Evolutionary conservation across 2,888 invertebrate genomes (phyloP), one percentile per base, ranked within the genome.

Genomic region (Cantharis rustica): DNA sequence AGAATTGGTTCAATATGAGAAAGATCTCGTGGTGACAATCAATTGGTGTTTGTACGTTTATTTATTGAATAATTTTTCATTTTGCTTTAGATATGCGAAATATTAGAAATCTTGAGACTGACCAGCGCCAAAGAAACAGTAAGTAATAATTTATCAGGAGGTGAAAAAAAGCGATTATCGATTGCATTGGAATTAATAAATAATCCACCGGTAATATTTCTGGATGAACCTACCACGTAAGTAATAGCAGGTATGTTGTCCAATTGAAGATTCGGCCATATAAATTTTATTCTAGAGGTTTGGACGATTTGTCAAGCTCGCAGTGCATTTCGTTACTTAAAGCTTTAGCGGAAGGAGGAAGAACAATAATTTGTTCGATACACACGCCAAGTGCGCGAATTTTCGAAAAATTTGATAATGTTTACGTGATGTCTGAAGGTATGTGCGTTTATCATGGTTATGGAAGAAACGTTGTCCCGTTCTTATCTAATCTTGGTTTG

Each of bases 151-250:
- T 89, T 98, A 20, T 98, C 98, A 0, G 98, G 98, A 0, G 98
- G 98, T 0, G 98, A 98, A 88, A 92, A 93, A 78, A 98, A 98
- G 87, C 90, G 98, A 26, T 90, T 98, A n/a, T 96, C 97, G 0
- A 96, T 98, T 64, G 98, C 98, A 0, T 88, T 97, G 78, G 98
- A 98, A 87, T 90, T 98, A 26, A 93, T 97, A 71, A 97, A 98
- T 87, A 98, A 98, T 88, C 98, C 98, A 1, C 97, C 98, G 0
- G 94, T 98, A 9, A 92, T 98, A 87, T 98, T 98, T 87, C 91
- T 98, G 77, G 98, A 98, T 87, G 98, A 98, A 86, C 98, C 98
- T 0, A 98, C 98, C 3, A 97, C 98, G 98, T 98, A 90, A 92
- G n/a, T n/a, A n/a, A n/a, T n/a, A n/a, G n/a, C n/a, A n/a, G n/a